A percentile compares a stretch with the other conserved stretches of the same genome.
phyloP scores from a whole-genome alignment of 1,140 invertebrate genomes.

The Holotrichia oblita region DNA sequence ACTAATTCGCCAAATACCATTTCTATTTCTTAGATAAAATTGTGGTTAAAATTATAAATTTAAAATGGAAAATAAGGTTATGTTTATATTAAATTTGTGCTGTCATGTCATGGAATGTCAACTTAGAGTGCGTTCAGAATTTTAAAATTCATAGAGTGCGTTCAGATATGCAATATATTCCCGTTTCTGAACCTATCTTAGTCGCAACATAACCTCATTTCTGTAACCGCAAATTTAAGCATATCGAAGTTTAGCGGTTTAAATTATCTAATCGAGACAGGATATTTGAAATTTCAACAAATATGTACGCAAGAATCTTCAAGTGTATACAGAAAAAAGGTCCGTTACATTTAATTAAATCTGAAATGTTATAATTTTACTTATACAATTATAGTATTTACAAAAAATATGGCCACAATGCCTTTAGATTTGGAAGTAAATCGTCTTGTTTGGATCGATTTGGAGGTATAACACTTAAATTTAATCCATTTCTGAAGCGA shows the following conservation, averaged over 20 bases:
- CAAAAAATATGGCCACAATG: conserved; percentile 10
- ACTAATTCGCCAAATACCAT: conserved; percentile 59
- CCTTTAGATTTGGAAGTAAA: conserved; percentile 53
- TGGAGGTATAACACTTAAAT: conserved; percentile 54
- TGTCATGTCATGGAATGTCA: too few species aligned
- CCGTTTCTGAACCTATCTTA: too few species aligned
- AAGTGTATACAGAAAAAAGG: background rate
- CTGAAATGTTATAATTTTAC: background rate
- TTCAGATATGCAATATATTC: too few species aligned
- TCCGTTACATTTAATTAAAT: background rate
- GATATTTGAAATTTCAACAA: background rate
- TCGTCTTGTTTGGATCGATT: conserved; percentile 59
- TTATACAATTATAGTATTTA: conserved; percentile 1
- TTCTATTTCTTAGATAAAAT: background rate
- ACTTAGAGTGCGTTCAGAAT: too few species aligned
- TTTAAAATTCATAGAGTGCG: too few species aligned
- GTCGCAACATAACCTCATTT: too few species aligned
- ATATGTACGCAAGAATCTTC: background rate
- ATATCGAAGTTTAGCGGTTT: too few species aligned
- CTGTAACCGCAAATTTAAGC: too few species aligned
- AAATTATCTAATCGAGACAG: too few species aligned
- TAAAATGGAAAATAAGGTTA: too few species aligned
- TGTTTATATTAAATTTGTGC: too few species aligned
- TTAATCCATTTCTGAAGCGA: background rate
- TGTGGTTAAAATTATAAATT: too few species aligned